These are phyloP conservation scores for Hylaeus volcanicus DNA, from an alignment of 1,140 invertebrate species.

Conservation along the genomic window DNA sequence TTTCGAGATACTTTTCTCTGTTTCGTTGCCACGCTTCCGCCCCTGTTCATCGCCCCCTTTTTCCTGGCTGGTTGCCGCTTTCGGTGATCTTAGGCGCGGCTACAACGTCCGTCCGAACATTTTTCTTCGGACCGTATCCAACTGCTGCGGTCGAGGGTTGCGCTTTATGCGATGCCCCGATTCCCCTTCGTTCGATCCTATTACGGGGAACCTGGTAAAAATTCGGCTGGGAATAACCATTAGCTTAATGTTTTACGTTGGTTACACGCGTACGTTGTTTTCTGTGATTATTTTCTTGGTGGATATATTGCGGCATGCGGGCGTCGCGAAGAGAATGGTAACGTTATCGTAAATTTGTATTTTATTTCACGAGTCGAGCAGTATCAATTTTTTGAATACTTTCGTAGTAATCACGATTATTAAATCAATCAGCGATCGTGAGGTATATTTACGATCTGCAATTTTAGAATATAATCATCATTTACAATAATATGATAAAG, in stretches of 20 bases:
- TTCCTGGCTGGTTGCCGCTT: slow-evolving; percentile 54
- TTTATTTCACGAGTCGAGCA: too few species aligned
- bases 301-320: background rate
- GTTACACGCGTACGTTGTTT: background rate
- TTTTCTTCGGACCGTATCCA: slow-evolving; percentile 37
- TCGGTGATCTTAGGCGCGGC: slow-evolving; percentile 50
- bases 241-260: slow-evolving; percentile 24
- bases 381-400: too few species aligned
- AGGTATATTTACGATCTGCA: too few species aligned
- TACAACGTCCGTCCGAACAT: slow-evolving; percentile 39
- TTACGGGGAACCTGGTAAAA: slow-evolving; percentile 17
- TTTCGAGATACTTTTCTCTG: slow-evolving; percentile 21
- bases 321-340: background rate
- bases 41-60: slow-evolving; percentile 15
- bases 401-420: too few species aligned
- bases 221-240: slow-evolving; percentile 34
- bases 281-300: background rate
- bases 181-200: slow-evolving; percentile 41
- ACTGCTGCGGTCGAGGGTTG: slow-evolving; percentile 43
- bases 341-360: too few species aligned
- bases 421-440: too few species aligned
- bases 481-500: too few species aligned
- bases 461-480: too few species aligned
- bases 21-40: background rate
- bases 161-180: slow-evolving; percentile 32